phyloP scores from a whole-genome alignment of 2,113 vertebrate genomes.

The Aleadryas rufinucha region DNA sequence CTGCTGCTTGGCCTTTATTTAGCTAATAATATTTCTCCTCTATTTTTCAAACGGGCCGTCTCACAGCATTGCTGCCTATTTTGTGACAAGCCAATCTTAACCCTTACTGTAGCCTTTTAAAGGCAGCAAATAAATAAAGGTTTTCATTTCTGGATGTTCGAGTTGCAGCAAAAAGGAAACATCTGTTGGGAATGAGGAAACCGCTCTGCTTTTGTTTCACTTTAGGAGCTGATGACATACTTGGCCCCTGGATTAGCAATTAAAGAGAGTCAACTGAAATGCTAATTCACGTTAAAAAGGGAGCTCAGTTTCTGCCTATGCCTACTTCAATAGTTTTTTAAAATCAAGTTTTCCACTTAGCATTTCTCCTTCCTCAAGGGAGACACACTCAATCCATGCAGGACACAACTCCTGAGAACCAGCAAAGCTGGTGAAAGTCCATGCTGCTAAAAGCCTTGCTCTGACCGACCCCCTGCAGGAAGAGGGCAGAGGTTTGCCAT shows the following conservation, averaged over 20 bases:
- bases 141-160: not conserved
- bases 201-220: not conserved
- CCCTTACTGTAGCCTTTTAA: not conserved
- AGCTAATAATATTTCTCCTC: not conserved
- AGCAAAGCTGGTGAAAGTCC: not conserved
- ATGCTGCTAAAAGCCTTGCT: not conserved
- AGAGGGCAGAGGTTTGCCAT: not conserved
- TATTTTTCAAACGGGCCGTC: not conserved
- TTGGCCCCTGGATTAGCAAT: not conserved
- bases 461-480: not conserved
- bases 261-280: constrained; percentile 14
- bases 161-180: constrained; percentile 17
- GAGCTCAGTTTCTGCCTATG: not conserved
- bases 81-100: not conserved
- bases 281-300: not conserved
- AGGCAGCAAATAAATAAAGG: not conserved
- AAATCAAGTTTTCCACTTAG: not conserved
- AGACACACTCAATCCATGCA: not conserved
- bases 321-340: not conserved
- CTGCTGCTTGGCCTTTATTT: not conserved
- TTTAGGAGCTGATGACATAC: constrained; percentile 19
- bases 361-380: not conserved
- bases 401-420: not conserved
- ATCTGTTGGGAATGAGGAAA: constrained; percentile 23
- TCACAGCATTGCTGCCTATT: not conserved